These are phyloP conservation scores for Thamnophis sirtalis DNA, from an alignment of 2,113 vertebrate species.

Conservation along the genomic window DNA sequence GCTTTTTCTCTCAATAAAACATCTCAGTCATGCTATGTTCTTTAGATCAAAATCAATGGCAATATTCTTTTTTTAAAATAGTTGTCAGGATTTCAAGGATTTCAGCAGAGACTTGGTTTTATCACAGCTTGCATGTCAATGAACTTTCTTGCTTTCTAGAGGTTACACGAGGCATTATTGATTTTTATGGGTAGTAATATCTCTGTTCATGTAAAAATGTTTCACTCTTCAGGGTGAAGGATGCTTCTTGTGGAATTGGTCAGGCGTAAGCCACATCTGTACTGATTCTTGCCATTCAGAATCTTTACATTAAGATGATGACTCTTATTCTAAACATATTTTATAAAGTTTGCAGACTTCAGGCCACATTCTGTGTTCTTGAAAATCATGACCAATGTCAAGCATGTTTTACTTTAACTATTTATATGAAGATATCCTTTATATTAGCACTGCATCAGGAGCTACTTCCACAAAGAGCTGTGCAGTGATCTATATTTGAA, in stretches of 20 bases:
- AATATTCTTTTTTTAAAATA: background rate
- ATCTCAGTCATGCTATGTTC: background rate
- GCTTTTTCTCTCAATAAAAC: background rate
- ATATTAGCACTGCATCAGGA: background rate
- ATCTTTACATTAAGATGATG: background rate
- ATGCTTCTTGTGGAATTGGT: background rate
- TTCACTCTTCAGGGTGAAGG: background rate
- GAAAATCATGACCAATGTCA: background rate
- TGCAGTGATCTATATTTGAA: background rate
- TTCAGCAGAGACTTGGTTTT: background rate
- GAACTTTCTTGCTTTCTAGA: slow-evolving; percentile 3
- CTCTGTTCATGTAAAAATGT: background rate
- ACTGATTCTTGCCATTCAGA: background rate
- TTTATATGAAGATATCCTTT: slow-evolving; percentile 9
- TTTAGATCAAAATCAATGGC: slow-evolving; percentile 8
- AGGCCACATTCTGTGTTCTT: background rate
- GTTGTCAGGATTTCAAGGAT: background rate
- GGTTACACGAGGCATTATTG: background rate
- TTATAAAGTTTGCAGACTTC: background rate
- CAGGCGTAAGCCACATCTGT: background rate
- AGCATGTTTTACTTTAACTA: background rate
- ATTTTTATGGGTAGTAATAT: background rate
- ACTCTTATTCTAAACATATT: fast-evolving
- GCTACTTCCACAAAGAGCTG: background rate
- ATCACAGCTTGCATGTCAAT: background rate